Base-by-base conservation (phyloP, 2,888 invertebrate species). In the Drosophila mimica region DNA sequence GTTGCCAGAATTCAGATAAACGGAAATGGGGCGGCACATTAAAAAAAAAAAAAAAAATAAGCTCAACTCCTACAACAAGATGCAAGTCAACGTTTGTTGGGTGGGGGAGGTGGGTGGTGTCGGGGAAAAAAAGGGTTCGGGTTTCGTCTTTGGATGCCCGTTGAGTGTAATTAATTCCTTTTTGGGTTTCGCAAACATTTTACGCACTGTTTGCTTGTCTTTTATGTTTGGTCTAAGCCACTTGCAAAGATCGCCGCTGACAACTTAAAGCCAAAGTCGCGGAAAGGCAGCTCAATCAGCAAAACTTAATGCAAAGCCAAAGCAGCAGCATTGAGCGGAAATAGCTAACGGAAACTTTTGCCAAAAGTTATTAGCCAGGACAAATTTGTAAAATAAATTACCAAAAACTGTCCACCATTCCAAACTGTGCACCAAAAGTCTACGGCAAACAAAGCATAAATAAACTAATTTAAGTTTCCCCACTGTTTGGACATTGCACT, bases 101-200 rank as follows among this genome's bases (percentile, higher is more conserved):
- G 2, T 0, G 20, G 7, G 1, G 20, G 13, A 4, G 1, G 4
- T 1, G 25, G 3, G 11, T n/a, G n/a, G n/a, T n/a, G n/a, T n/a
- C n/a, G 2, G 7, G 20, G 11, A 9, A 31, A 28, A 56, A 77
- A 77, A 61, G 78, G 78, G 52, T 81, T 73, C 36, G 68, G 34
- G 59, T 28, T 46, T 33, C 15, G 33, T 36, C 58, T 60, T 51
- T 54, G 67, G 67, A 62, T 53, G 64, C 28, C 78, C 63, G 82
- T 74, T 82, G 87, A 87, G 79, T 82, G 88, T 91, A 91, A 91
- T 90, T 90, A 88, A 90, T 91, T 89, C 91, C 82, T 31, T 84
- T 90, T 91, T 82, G 82, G 82, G 75, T 77, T 77, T 58, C 60
- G 80, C 90, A 84, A 90, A 84, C 83, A 89, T 85, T 87, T 89